Evolutionary conservation across 1,140 invertebrate genomes (phyloP), one percentile per base, ranked within the genome.

Genomic region (Caenorhabditis brenneri): DNA sequence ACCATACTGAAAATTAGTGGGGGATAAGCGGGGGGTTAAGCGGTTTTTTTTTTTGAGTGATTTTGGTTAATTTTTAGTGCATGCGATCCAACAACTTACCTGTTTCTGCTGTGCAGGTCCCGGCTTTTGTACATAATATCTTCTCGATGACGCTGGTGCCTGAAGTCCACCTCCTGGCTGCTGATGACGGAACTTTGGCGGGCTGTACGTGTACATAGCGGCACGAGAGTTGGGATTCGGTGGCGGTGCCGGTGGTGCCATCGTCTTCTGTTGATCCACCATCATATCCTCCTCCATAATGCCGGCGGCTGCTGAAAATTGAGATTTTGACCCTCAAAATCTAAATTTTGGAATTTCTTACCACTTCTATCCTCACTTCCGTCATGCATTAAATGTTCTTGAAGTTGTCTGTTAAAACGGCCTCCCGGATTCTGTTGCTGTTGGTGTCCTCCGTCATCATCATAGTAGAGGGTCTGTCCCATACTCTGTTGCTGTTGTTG

Each of bases 311-410:
- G 65, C 65, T 42, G 36, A 58, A 27, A 31, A 31, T 29, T 58
- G 6, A 10, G 29, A 6, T 51, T 51, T 51, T 15, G 49, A 53
- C 15, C 22, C 5, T 10, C n/a, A n/a, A n/a, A n/a, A n/a, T n/a
- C n/a, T n/a, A n/a, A 24, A 1, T 24, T 53, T 2, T 22, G 1
- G n/a, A n/a, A n/a, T n/a, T n/a, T n/a, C 27, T 29, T 19, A 65
- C 60, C 60, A 65, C 16, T 74, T 74, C 65, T n/a, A 31, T 74
- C 65, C 65, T 74, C 65, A 74, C 58, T 65, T 65, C 58, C 58
- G 16, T 74, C 65, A n/a, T 22, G 22, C 10, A 74, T 74, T 36
- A 74, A 24, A 74, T 74, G 65, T 36, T 74, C 65, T 15, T 74
- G 65, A 46, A 74, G 65, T 31, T 74, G 65, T 19, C 65, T 12